phyloP scores from a whole-genome alignment of 2,797 vertebrate genomes.

The Chaunax sp. region DNA sequence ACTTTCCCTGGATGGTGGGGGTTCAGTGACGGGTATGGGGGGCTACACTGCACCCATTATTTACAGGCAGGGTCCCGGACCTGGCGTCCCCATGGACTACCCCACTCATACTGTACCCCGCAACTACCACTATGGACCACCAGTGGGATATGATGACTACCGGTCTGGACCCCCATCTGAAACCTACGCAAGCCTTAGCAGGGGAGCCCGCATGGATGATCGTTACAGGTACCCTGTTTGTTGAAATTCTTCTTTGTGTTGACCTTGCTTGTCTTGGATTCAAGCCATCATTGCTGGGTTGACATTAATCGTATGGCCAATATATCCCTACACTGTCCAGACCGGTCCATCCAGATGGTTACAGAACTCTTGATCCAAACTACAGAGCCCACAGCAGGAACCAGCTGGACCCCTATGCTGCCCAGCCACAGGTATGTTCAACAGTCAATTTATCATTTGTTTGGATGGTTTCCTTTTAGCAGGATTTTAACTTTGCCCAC shows the following conservation, averaged over 20 bases:
- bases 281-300: no score
- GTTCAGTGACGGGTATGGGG: constrained; percentile 81
- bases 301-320: background rate
- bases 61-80: constrained; percentile 85
- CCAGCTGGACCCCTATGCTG: constrained; percentile 91
- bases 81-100: constrained; percentile 80
- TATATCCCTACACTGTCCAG: constrained; percentile 50
- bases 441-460: background rate
- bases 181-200: constrained; percentile 88
- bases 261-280: background rate
- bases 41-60: constrained; percentile 86
- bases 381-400: constrained; percentile 91
- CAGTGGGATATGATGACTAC: constrained; percentile 79
- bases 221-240: constrained; percentile 85
- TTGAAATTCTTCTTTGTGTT: background rate
- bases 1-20: constrained; percentile 88
- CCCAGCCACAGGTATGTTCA: constrained; percentile 90
- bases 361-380: constrained; percentile 86
- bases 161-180: constrained; percentile 81
- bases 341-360: constrained; percentile 81
- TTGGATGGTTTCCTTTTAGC: background rate
- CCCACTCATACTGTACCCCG: constrained; percentile 91
- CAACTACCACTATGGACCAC: constrained; percentile 93
- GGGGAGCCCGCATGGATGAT: constrained; percentile 91
- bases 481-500: background rate